Conservation (phyloP, 30 jellyfish, hydroid and myxozoan genomes). For the Chironex yamaguchii region DNA sequence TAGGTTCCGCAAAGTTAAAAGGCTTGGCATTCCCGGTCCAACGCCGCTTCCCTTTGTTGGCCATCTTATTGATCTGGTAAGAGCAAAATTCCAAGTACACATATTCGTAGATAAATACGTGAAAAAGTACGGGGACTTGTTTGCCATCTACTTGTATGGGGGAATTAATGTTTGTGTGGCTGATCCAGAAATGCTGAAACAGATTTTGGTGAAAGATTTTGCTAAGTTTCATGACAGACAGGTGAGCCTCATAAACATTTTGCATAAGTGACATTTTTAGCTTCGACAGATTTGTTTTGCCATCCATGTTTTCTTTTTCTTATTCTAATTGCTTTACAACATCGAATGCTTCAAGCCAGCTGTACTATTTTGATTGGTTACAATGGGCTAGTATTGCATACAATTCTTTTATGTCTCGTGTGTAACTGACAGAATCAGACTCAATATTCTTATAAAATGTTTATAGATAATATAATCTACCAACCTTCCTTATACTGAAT, state of each 20-base stretch:
- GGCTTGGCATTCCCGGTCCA: conserved; percentile 16
- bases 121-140: neutral
- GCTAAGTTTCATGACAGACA: conserved; percentile 3
- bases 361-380: too few relatives aligned
- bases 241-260: neutral
- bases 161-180: neutral
- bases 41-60: conserved; percentile 5
- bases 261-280: neutral
- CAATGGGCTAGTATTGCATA: too few relatives aligned
- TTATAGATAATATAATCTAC: too few relatives aligned
- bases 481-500: too few relatives aligned
- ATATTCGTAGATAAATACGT: neutral
- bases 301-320: too few relatives aligned
- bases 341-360: too few relatives aligned
- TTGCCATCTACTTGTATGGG: neutral
- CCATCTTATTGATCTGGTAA: neutral
- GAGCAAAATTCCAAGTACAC: neutral
- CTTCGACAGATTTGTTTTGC: neutral
- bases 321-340: too few relatives aligned
- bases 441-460: too few relatives aligned
- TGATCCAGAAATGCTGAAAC: neutral
- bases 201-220: neutral
- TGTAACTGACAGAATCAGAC: too few relatives aligned
- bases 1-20: neutral
- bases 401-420: too few relatives aligned